Base-by-base conservation (phyloP, 2,888 invertebrate genomes). In the Luperina testacea region DNA sequence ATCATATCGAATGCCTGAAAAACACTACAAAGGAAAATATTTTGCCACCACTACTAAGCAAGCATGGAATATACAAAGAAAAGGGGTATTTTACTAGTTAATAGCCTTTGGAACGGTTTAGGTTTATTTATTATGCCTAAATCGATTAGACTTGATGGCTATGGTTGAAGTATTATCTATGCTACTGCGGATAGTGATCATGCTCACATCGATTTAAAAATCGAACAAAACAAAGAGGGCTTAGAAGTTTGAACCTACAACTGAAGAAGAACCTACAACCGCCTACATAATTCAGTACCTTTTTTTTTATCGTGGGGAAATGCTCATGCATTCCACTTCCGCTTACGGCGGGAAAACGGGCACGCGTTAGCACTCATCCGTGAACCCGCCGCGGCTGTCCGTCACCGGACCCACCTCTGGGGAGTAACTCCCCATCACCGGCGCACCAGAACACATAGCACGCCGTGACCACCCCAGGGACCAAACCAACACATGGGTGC, bases 81-180 rank as follows among this genome's bases (percentile, higher is more conserved):
- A 75, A 72, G 8, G 24, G 45, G 59, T 53, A 57, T 38, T 70
- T 65, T 17, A 42, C 42, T 57, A 32, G 45, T 38, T 75, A 67
- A 53, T 79, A 42, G 67, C 32, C 13, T 24, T 27, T 73, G 48
- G 32, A 72, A 75, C 65, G 57, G 48, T n/a, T 61, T 57, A 72
- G 20, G 53, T 75, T 87, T 27, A 87, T 84, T 84, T 84, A 84
- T 75, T 68, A 83, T 83, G 83, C 78, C 63, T 87, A 51, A 67
- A 75, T 84, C 80, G 72, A 84, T 84, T 75, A 64, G 8, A 48
- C 57, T 73, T 57, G 0, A 63, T 38, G 32, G 27, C 9, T 61
- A 24, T 53, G 7, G 9, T 20, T 72, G n/a, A 7, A 69, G 7
- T 42, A 61, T 38, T 27, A 38, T 38, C 48, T 48, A 48, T 48